Conservation (phyloP, 2,113 vertebrate genomes). For the Blennius ocellaris region DNA sequence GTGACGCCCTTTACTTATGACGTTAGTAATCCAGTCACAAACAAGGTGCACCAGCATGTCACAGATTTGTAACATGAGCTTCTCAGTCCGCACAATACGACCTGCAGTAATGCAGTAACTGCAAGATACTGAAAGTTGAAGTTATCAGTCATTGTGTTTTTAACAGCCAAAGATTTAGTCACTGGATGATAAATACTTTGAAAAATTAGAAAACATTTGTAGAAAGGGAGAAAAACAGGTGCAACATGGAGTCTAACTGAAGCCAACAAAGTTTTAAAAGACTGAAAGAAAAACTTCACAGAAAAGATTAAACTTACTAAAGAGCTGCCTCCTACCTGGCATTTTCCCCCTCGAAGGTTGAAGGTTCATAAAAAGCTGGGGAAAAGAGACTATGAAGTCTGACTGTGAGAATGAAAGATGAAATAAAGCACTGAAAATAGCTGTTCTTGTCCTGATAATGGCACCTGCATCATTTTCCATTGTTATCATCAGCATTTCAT, state of each 20-base stretch:
- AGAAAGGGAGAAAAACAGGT: no score
- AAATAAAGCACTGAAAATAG: conserved; percentile 32
- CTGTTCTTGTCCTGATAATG: conserved; percentile 34
- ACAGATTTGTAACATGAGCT: no score
- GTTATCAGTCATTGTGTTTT: no score
- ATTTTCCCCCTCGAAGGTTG: conserved; percentile 16
- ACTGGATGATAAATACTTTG: no score
- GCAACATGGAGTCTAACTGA: neutral
- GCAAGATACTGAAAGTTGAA: no score
- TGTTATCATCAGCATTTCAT: conserved; percentile 29
- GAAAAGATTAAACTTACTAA: conserved; percentile 25
- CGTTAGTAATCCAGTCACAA: no score
- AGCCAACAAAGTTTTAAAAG: conserved; percentile 6
- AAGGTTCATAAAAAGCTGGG: conserved; percentile 20
- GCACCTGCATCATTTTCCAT: conserved; percentile 39
- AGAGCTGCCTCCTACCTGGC: conserved; percentile 1
- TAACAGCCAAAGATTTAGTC: no score
- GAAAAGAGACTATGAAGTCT: conserved; percentile 34
- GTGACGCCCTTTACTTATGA: no score
- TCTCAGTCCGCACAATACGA: no score
- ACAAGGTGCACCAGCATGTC: no score
- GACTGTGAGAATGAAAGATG: conserved; percentile 44
- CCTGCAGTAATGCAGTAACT: no score
- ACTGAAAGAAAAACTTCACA: conserved; percentile 27
- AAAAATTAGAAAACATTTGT: no score